Evolutionary conservation across 2,113 vertebrate genomes (phyloP), one percentile per base, ranked within the genome.

Genomic region (Argyrosomus japonicus): DNA sequence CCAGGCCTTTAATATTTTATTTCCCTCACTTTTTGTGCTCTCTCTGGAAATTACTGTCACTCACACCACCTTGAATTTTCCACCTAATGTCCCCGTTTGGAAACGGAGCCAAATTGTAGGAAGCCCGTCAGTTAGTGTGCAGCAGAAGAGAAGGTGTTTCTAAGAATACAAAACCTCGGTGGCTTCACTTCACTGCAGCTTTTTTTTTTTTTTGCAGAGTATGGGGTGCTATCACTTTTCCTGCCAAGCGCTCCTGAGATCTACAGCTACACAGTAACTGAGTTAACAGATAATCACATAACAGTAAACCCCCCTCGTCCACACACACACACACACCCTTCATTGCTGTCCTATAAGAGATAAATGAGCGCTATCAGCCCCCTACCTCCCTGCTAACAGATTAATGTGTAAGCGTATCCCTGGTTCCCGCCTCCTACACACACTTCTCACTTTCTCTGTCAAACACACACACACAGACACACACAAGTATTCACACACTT

Each of bases 281-380:
- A 81, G 85, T 90, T 86, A 89, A 87, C 60, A 60, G 62, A 90
- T 91, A 83, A 88, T 87, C 88, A 84, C 82, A 72, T 77, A 74
- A 85, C 68, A 80, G 74, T 48, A 71, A 58, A 47, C 64, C 62
- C 23, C 61, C 14, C 36, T 21, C 36, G 3, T 13, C 29, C 79
- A 43, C 71, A 27, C 50, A 21, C 72, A 58, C 68, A 29, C 29
- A 29, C 29, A 29, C 29, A 29, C 29, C 19, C 79, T 69, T 32
- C 56, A 77, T 62, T 3, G 19, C 80, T 77, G 64, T 87, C 79
- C 82, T 57, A 62, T 40, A 58, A 2, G 54, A 90, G 84, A 91
- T 86, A 89, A 86, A 90, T 88, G 88, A 88, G 85, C 62, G 11
- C 84, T 56, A 93, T 90, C 87, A 82, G 75, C 83, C 79, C 87